A percentile compares a stretch with the other conserved stretches of the same genome.
Evolutionary conservation across 2,797 vertebrate genomes (phyloP).

Genomic region (Enteromius treurensis): DNA sequence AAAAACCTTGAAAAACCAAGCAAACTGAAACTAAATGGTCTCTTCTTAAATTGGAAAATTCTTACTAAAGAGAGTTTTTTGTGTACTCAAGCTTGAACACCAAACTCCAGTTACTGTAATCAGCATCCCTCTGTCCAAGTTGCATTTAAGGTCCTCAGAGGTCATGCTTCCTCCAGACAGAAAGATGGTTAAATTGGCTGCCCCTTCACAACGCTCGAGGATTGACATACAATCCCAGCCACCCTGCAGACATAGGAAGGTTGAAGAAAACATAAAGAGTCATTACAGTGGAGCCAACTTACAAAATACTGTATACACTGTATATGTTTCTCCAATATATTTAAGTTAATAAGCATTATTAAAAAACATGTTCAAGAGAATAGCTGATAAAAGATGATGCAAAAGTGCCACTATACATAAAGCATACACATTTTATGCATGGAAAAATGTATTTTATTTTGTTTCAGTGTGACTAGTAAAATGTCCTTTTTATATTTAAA

Average conservation of each 20-base stretch:
- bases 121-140: constrained; percentile 16
- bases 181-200: constrained; percentile 30
- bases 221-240: constrained; percentile 25
- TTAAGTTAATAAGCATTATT: background rate
- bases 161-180: constrained; percentile 28
- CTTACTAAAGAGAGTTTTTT: background rate
- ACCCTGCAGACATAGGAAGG: background rate
- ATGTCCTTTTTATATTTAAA: background rate
- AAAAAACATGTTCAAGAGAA: background rate
- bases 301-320: background rate
- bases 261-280: constrained; percentile 34
- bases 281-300: background rate
- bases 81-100: background rate
- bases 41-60: background rate
- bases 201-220: background rate
- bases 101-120: constrained; percentile 24
- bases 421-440: background rate
- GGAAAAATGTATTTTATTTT: no score
- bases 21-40: background rate
- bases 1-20: background rate
- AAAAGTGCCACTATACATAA: background rate
- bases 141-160: constrained; percentile 21
- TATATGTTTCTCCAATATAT: background rate
- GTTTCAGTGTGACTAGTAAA: background rate
- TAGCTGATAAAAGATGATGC: background rate